These are phyloP conservation scores for Pterocles gutturalis DNA, from an alignment of 2,113 vertebrate species.

Conservation along the genomic window DNA sequence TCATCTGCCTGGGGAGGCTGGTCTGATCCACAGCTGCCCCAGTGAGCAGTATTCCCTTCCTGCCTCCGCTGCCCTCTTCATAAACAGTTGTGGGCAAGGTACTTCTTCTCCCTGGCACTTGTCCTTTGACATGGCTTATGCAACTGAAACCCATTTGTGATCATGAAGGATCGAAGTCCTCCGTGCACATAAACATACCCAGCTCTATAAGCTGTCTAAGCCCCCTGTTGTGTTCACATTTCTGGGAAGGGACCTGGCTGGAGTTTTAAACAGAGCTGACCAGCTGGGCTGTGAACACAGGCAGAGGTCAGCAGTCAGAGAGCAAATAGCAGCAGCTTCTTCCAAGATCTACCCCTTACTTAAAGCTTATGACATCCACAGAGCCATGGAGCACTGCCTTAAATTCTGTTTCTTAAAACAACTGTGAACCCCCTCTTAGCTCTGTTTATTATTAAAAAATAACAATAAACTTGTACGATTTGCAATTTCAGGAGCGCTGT, in stretches of 20 bases:
- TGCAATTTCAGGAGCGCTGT: not conserved
- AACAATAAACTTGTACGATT: not conserved
- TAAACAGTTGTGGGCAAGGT: not conserved
- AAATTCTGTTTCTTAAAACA: not conserved
- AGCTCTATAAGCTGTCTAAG: not conserved
- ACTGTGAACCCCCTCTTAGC: too few species aligned
- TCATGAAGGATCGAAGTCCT: not conserved
- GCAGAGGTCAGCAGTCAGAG: not conserved
- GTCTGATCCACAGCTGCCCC: not conserved
- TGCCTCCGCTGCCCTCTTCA: not conserved
- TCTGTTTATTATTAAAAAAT: not conserved
- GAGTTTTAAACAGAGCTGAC: not conserved
- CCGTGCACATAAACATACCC: not conserved
- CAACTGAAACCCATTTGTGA: not conserved
- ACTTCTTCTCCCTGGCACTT: not conserved
- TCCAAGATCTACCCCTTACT: not conserved
- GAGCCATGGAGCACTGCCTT: not conserved
- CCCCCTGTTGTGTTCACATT: fast-evolving
- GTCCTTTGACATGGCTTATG: not conserved
- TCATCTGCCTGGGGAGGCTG: not conserved
- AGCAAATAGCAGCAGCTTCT: fast-evolving
- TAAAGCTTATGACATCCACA: not conserved
- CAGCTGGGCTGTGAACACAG: not conserved
- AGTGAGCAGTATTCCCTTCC: not conserved
- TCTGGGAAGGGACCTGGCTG: not conserved